A percentile compares a stretch with the other conserved stretches of the same genome.
phyloP scores from a whole-genome alignment of 2,113 vertebrate species.

The Oryzias woworae region DNA sequence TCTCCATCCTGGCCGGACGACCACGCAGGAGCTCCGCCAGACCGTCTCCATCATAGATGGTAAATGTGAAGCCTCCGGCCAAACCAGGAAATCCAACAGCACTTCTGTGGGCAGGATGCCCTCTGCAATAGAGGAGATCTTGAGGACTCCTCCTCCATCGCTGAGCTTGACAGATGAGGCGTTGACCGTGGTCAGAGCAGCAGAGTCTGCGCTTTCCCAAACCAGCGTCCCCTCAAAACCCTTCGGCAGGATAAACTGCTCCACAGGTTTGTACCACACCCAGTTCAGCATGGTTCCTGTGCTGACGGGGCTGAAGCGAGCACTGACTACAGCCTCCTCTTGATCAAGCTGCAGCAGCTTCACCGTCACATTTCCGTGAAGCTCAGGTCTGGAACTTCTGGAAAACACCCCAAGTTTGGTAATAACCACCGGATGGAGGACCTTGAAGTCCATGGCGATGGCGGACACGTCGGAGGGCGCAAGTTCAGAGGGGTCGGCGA shows the following conservation, averaged over 20 bases:
- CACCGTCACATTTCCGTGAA: constrained; percentile 90
- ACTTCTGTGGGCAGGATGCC: constrained; percentile 86
- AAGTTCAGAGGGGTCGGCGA: constrained; percentile 76
- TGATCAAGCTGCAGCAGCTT: constrained; percentile 92
- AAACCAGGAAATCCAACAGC: constrained; percentile 90
- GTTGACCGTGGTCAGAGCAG: constrained; percentile 83
- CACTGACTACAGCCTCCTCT: constrained; percentile 91
- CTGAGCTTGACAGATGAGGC: constrained; percentile 83
- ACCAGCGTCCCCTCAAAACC: constrained; percentile 96
- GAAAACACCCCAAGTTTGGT: constrained; percentile 92
- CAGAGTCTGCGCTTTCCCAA: constrained; percentile 89
- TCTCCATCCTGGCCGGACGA: constrained; percentile 78
- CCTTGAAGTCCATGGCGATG: constrained; percentile 91
- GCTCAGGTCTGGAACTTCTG: constrained; percentile 71
- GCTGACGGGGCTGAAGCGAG: constrained; percentile 88
- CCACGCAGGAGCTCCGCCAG: constrained; percentile 82
- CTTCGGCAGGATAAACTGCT: constrained; percentile 98
- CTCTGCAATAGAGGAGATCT: constrained; percentile 84
- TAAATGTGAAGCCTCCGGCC: constrained; percentile 94
- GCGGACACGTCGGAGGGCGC: constrained; percentile 80
- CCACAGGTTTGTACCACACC: constrained; percentile 96
- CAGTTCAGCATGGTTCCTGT: constrained; percentile 86
- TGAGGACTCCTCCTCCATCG: constrained; percentile 90
- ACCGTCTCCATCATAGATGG: constrained; percentile 86
- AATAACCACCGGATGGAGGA: constrained; percentile 93